Conservation (phyloP, 2,888 invertebrate species). For the Nomada ferruginata region DNA sequence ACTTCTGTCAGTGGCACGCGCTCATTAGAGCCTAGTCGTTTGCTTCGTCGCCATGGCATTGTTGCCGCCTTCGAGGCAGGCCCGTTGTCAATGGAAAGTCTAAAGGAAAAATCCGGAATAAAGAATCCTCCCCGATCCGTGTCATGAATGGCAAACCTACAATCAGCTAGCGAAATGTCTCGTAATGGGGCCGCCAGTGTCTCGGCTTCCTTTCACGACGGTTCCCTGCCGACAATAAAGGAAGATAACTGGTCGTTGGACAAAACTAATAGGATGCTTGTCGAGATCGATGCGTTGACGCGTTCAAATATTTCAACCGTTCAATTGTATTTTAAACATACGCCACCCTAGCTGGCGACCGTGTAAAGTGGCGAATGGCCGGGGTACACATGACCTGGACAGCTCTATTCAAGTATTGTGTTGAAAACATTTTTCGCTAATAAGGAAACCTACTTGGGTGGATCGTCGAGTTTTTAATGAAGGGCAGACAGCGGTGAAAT, state of each 20-base stretch:
- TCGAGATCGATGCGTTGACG: not conserved
- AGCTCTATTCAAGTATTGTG: no score
- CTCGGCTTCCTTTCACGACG: constrained; percentile 31
- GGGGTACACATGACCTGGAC: no score
- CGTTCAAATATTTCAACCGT: not conserved
- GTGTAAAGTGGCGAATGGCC: no score
- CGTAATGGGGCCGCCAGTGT: constrained; percentile 67
- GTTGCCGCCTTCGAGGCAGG: constrained; percentile 53
- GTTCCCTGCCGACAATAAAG: not conserved
- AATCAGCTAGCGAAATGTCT: constrained; percentile 74
- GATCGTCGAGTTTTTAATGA: no score
- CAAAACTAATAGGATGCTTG: constrained; percentile 56
- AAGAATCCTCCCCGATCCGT: constrained; percentile 58
- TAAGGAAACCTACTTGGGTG: no score
- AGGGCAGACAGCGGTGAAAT: no score
- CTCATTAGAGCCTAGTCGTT: constrained; percentile 79
- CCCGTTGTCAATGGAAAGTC: constrained; percentile 63
- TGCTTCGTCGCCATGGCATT: constrained; percentile 58
- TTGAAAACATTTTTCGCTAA: no score
- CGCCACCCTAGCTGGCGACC: not conserved
- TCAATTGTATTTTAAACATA: not conserved
- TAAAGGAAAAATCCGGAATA: constrained; percentile 68
- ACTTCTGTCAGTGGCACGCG: constrained; percentile 82
- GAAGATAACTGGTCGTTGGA: constrained; percentile 32
- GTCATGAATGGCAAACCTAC: constrained; percentile 75